Percentiles rank a stretch among this genome's conserved stretches.
phyloP scores from a whole-genome alignment of 2,113 vertebrate genomes.

The Ophiodon elongatus region DNA sequence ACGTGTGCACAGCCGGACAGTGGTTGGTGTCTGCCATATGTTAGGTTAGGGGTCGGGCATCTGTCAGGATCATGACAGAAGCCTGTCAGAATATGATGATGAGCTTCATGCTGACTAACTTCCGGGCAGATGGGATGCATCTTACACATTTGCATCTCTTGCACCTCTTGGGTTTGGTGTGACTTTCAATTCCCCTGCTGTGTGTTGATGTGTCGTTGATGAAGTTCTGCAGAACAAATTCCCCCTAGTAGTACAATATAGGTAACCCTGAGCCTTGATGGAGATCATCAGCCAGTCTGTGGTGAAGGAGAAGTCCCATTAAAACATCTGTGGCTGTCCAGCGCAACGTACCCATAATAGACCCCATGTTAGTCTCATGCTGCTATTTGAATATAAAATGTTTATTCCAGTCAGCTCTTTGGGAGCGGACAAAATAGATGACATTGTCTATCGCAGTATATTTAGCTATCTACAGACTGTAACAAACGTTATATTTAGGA shows the following conservation, averaged over 20 bases:
- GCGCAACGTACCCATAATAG: no score
- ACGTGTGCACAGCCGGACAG: not conserved
- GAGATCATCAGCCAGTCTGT: not conserved
- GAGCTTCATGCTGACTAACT: not conserved
- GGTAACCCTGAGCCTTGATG: not conserved
- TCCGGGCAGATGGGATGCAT: not conserved
- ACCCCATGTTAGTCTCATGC: not conserved
- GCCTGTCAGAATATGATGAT: not conserved
- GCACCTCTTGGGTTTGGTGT: no score
- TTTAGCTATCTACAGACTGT: not conserved
- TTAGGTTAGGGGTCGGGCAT: not conserved
- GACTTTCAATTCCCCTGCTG: no score
- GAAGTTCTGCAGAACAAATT: not conserved
- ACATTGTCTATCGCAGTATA: not conserved
- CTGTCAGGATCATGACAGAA: constrained; percentile 24
- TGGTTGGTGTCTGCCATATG: constrained; percentile 10
- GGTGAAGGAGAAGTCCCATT: not conserved
- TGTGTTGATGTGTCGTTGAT: no score
- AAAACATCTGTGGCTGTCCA: not conserved
- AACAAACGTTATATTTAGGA: not conserved
- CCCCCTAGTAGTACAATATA: not conserved
- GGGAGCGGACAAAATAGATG: not conserved
- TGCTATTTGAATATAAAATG: not conserved
- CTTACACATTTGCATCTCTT: not conserved
- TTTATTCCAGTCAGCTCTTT: not conserved